Evolutionary conservation across 2,113 vertebrate genomes (phyloP).

Genomic region (Xenotilapia caudafasciata): DNA sequence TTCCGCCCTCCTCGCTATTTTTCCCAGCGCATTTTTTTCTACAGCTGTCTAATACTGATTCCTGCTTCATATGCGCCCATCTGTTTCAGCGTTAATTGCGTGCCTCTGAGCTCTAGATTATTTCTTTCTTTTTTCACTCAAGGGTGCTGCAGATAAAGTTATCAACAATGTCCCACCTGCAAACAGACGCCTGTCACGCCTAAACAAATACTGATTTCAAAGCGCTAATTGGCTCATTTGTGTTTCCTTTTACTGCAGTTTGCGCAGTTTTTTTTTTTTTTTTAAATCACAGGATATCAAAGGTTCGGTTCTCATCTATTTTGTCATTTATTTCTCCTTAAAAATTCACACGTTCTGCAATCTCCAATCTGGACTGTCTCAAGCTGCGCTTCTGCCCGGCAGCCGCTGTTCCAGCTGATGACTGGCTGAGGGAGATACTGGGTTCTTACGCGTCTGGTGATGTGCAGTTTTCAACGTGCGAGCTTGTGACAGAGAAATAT

Average conservation of each 20-base stretch:
- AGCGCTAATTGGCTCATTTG: not conserved
- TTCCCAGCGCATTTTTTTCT: not conserved
- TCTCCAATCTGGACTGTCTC: not conserved
- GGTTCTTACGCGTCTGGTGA: not conserved
- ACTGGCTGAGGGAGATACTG: not conserved
- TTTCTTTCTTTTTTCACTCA: slow-evolving; percentile 35
- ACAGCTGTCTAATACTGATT: slow-evolving; percentile 4
- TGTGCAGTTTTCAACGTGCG: not conserved
- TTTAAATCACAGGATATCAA: not conserved
- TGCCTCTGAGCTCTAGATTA: slow-evolving; percentile 12
- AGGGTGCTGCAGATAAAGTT: slow-evolving; percentile 48
- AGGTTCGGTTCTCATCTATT: not conserved
- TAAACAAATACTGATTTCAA: slow-evolving; percentile 1
- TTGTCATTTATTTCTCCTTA: not conserved
- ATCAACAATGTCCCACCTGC: slow-evolving; percentile 31
- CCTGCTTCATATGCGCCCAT: slow-evolving; percentile 28
- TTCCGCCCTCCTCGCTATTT: not conserved
- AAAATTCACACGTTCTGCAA: not conserved
- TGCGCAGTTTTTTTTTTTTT: not conserved
- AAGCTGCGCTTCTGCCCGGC: not conserved
- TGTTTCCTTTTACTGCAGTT: not conserved
- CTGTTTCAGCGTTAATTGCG: slow-evolving; percentile 50
- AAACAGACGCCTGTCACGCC: slow-evolving; percentile 22
- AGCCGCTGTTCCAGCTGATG: slow-evolving; percentile 9
- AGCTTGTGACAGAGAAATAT: not conserved